Evolutionary conservation across 2,113 vertebrate species (phyloP), one percentile per base, ranked within the genome.

Genomic region (Machaerirhynchus nigripectus): DNA sequence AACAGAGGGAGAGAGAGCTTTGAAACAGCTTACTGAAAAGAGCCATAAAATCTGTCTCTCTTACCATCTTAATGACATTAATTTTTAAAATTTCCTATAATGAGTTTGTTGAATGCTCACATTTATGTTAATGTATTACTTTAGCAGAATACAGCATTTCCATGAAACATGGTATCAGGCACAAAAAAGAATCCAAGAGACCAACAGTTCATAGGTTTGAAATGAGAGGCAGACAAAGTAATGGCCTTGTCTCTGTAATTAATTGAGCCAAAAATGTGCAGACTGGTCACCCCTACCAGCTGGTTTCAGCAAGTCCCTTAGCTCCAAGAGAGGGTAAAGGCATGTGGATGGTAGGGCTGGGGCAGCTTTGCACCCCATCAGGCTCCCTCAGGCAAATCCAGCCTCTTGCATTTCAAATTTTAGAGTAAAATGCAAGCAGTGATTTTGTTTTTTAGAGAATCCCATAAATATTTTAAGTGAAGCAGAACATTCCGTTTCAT

Each of bases 401-500:
- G 15, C 56, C 91, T 94, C 87, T 60, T 5, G 9, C 83, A 74
- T 95, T 73, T 95, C 74, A 89, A 49, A 52, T 92, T 92, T 96
- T 47, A 57, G 42, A 83, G 82, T 83, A 94, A 95, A 97, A 93
- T 89, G 84, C 68, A 89, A 69, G 91, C 53, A 79, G 69, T 83
- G 88, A 84, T 92, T 97, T 96, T 93, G 76, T 93, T 94, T 70
- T 97, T 95, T 90, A 84, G 95, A 89, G 87, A 96, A 92, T 90
- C 90, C 30, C 84, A 97, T 98, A 91, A 98, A 98, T 98, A 97
- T 97, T 98, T 98, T 86, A 98, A 96, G 93, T 93, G 75, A 89
- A 95, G 95, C 56, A 55, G 85, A 91, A 40, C 89, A 47, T 96
- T 76, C 86, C 28, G 1, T 95, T 93, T 96, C 92, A 95, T 91